These are phyloP conservation scores for Rhipidura dahli DNA, from an alignment of 2,113 vertebrate genomes.

Conservation along the genomic window DNA sequence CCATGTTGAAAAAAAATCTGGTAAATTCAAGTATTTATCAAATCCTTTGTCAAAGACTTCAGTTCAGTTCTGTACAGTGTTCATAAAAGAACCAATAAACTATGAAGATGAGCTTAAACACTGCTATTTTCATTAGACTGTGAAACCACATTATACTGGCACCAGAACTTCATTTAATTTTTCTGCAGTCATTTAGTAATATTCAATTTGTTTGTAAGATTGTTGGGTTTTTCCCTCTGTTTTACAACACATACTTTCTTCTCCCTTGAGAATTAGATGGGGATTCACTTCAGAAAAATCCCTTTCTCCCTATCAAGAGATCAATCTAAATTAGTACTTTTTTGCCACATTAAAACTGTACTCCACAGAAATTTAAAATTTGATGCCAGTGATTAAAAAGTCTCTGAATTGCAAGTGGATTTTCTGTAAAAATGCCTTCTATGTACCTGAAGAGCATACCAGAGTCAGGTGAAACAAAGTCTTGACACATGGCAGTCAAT, in stretches of 20 bases:
- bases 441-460: neutral
- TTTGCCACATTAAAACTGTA: neutral
- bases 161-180: neutral
- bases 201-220: neutral
- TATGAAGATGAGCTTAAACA: neutral
- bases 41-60: neutral
- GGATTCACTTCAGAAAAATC: neutral
- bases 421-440: neutral
- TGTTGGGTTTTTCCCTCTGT: accelerated
- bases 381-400: neutral
- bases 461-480: neutral
- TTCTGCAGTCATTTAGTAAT: neutral
- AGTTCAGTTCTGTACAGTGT: neutral
- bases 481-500: neutral
- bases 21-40: neutral
- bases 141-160: neutral
- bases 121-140: neutral
- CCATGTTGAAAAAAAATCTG: neutral
- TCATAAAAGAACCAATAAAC: neutral
- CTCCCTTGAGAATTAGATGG: neutral
- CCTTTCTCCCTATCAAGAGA: neutral
- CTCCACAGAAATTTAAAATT: neutral
- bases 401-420: neutral
- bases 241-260: neutral
- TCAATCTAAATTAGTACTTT: neutral